Percentiles rank a stretch among this genome's conserved stretches.
Evolutionary conservation across 1,140 invertebrate genomes (phyloP).

Genomic region (Hycleus cichorii): DNA sequence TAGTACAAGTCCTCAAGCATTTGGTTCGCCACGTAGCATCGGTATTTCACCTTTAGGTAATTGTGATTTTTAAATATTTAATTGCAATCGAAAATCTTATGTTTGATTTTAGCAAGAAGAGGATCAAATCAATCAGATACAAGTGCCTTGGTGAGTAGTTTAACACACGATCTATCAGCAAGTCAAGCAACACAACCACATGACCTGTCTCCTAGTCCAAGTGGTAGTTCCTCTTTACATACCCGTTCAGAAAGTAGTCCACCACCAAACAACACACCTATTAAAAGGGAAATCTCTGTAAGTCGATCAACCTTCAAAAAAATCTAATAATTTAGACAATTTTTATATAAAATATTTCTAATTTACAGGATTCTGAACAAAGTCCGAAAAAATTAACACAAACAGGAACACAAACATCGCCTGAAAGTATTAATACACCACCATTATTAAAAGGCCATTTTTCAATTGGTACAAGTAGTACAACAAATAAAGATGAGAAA

Average conservation of each 20-base stretch:
- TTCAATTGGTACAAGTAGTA: constrained; percentile 49
- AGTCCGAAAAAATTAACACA: constrained; percentile 53
- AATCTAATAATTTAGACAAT: background rate
- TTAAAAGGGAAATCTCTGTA: constrained; percentile 28
- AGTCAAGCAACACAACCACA: constrained; percentile 48
- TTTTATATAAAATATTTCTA: background rate
- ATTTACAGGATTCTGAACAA: constrained; percentile 40
- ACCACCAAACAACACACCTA: constrained; percentile 41
- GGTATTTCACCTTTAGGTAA: constrained; percentile 53
- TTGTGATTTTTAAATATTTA: constrained; percentile 4
- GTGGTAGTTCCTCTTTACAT: constrained; percentile 48
- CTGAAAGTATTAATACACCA: constrained; percentile 48
- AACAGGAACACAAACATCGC: constrained; percentile 70
- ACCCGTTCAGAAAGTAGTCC: constrained; percentile 48
- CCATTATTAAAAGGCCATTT: constrained; percentile 50
- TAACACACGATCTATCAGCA: constrained; percentile 36
- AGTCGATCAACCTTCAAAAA: constrained; percentile 9
- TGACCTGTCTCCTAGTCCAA: constrained; percentile 55
- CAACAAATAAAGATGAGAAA: constrained; percentile 45
- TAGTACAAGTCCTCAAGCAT: constrained; percentile 46
- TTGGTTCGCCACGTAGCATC: constrained; percentile 50
- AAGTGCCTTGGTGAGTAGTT: constrained; percentile 49
- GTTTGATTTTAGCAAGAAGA: constrained; percentile 41
- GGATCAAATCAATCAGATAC: constrained; percentile 59
- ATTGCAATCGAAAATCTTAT: background rate